These are phyloP conservation scores for Crotalus viridis DNA, from an alignment of 2,113 vertebrate species.

Conservation along the genomic window DNA sequence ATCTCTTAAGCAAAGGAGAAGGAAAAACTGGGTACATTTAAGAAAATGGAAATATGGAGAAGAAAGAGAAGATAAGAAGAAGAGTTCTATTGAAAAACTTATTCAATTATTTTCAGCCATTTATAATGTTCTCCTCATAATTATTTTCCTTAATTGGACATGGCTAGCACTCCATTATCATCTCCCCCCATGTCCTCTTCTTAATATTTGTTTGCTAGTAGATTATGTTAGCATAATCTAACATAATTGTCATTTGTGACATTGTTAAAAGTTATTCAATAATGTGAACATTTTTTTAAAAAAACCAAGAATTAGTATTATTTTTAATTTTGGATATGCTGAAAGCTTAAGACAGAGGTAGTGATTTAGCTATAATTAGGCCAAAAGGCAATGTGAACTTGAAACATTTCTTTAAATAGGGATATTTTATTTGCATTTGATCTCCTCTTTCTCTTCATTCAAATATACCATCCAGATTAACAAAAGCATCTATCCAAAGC, in stretches of 20 bases:
- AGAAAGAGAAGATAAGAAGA: neutral
- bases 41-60: neutral
- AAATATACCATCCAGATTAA: neutral
- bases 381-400: neutral
- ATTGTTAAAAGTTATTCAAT: neutral
- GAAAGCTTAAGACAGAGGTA: neutral
- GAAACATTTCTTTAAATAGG: neutral
- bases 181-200: neutral
- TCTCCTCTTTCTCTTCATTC: neutral
- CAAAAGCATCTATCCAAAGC: neutral
- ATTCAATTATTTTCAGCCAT: constrained; percentile 4
- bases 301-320: neutral
- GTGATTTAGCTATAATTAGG: neutral
- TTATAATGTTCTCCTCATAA: neutral
- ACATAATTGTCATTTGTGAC: neutral
- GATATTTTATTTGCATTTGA: neutral
- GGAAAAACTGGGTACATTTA: neutral
- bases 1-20: neutral
- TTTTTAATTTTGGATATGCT: neutral
- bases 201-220: neutral
- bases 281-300: neutral
- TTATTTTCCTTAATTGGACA: neutral
- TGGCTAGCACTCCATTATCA: neutral
- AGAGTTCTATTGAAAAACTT: neutral
- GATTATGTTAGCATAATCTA: neutral